Evolutionary conservation across 2,113 vertebrate genomes (phyloP).

Genomic region (Zosterops borbonicus): DNA sequence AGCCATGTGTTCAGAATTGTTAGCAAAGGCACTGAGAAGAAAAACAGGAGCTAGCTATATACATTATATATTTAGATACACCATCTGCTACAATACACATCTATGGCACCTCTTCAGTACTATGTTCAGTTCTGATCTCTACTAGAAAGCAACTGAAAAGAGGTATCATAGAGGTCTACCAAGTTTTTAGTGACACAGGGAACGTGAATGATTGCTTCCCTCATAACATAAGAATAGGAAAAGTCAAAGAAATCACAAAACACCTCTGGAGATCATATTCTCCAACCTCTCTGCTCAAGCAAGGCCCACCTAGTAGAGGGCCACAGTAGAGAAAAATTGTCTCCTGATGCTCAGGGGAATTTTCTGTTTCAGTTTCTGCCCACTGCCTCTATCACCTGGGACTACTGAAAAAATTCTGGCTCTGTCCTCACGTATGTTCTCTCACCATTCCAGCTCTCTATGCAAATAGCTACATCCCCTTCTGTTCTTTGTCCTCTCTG

Average conservation of each 20-base stretch:
- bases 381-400: not conserved
- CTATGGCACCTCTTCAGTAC: not conserved
- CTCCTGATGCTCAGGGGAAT: not conserved
- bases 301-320: not conserved
- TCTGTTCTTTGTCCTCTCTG: not conserved
- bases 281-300: not conserved
- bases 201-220: not conserved
- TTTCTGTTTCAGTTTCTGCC: not conserved
- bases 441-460: not conserved
- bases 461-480: not conserved
- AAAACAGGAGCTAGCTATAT: not conserved
- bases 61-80: not conserved
- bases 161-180: not conserved
- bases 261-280: not conserved
- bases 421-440: not conserved
- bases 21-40: not conserved
- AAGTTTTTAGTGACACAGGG: not conserved
- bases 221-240: not conserved
- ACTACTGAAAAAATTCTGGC: not conserved
- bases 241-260: not conserved
- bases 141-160: not conserved
- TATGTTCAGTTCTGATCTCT: not conserved
- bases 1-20: not conserved
- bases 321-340: not conserved
- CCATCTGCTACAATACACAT: not conserved